Evolutionary conservation across 2,113 vertebrate genomes (phyloP).

Genomic region (Arenaria interpres): DNA sequence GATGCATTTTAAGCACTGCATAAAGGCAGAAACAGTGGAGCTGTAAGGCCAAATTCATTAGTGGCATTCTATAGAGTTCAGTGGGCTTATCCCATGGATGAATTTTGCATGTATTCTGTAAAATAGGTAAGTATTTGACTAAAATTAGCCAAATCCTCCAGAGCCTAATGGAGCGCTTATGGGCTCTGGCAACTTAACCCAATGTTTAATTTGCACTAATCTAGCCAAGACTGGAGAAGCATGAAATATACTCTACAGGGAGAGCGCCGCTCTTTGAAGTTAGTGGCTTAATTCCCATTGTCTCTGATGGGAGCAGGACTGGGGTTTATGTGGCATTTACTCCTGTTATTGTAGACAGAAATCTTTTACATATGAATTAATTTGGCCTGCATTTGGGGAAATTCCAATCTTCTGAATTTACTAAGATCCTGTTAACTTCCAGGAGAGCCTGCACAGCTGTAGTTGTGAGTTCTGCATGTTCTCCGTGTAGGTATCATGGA

Average conservation of each 20-base stretch:
- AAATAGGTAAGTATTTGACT: slow-evolving; percentile 62
- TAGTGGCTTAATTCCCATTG: slow-evolving; percentile 60
- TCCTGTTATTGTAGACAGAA: slow-evolving; percentile 17
- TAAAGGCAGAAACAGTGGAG: neutral
- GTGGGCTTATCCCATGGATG: slow-evolving; percentile 13
- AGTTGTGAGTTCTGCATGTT: neutral
- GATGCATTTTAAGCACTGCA: neutral
- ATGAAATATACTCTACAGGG: slow-evolving; percentile 62
- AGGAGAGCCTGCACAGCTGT: neutral
- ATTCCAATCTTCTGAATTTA: neutral
- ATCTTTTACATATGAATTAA: slow-evolving; percentile 27
- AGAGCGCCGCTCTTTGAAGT: slow-evolving; percentile 52
- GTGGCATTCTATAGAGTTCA: neutral
- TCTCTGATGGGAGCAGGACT: slow-evolving; percentile 52
- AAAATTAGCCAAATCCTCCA: slow-evolving; percentile 69
- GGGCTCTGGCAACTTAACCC: slow-evolving; percentile 64
- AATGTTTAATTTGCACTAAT: slow-evolving; percentile 68
- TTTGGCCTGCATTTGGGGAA: neutral
- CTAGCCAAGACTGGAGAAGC: slow-evolving; percentile 61
- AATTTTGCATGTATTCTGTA: slow-evolving; percentile 30
- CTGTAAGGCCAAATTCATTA: neutral
- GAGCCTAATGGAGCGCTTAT: slow-evolving; percentile 60
- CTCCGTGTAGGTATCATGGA: neutral
- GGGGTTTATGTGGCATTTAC: slow-evolving; percentile 31
- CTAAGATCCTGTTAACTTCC: neutral